Evolutionary conservation across 2,797 vertebrate species (phyloP).

Genomic region (Microctenopoma steveboyesi): DNA sequence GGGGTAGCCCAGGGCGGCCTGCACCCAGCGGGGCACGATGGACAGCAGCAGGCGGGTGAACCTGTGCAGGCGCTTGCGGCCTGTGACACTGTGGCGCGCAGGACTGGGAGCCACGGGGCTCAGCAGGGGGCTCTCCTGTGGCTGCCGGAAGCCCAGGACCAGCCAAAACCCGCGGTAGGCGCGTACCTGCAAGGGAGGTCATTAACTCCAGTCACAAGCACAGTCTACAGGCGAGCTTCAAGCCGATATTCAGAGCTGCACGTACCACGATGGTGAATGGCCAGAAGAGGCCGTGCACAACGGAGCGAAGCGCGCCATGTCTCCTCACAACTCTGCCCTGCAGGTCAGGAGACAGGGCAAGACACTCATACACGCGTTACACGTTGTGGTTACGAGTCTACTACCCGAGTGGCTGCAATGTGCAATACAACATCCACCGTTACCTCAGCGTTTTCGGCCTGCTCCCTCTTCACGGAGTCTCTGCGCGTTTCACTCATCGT

Average conservation of each 20-base stretch:
- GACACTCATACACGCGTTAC: no score
- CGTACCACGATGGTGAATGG: conserved; percentile 80
- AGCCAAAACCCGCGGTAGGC: conserved; percentile 73
- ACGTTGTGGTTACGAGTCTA: no score
- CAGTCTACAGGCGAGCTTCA: rapidly evolving
- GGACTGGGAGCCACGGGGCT: conserved; percentile 19
- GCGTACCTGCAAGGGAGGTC: conserved; percentile 56
- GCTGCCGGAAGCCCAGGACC: conserved; percentile 68
- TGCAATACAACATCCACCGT: rapidly evolving
- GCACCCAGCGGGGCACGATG: conserved; percentile 78
- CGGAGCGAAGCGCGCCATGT: conserved; percentile 51
- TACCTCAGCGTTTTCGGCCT: conserved; percentile 58
- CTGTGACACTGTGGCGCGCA: conserved; percentile 59
- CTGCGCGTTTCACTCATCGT: conserved; percentile 63
- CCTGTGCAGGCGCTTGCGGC: conserved; percentile 76
- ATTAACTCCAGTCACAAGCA: rapidly evolving
- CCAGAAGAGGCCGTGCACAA: conserved; percentile 78
- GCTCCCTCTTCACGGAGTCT: conserved; percentile 34
- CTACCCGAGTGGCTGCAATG: rapidly evolving
- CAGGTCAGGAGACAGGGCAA: background rate
- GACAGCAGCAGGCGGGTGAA: conserved; percentile 77
- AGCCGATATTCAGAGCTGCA: background rate
- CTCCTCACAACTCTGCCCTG: conserved; percentile 67
- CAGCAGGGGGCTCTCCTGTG: background rate
- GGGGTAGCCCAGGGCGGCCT: conserved; percentile 78